Conservation (phyloP, 1,140 invertebrate species). For the Orchestia grillus region DNA sequence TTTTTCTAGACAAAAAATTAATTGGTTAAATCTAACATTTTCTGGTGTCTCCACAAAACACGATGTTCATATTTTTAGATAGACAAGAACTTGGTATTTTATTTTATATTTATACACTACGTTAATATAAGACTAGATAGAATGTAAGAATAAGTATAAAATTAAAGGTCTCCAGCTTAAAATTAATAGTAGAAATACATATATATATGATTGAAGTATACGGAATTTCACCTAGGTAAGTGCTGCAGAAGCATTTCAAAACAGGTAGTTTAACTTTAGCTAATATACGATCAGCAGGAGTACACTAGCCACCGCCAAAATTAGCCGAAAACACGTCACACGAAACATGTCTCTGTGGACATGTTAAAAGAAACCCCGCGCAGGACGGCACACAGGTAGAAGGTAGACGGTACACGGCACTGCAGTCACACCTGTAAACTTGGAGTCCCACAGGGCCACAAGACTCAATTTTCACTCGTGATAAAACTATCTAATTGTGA, state of each 20-base stretch:
- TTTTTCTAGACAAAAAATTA: too few relatives aligned
- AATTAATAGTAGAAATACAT: background rate
- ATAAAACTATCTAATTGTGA: too few relatives aligned
- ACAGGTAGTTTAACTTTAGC: background rate
- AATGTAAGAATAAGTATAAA: background rate
- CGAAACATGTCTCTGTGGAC: background rate
- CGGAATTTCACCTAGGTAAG: background rate
- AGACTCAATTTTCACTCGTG: too few relatives aligned
- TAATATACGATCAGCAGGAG: background rate
- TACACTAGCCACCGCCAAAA: background rate
- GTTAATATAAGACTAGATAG: background rate
- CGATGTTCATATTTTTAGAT: background rate
- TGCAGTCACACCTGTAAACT: background rate
- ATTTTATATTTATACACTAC: background rate
- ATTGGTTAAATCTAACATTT: too few relatives aligned
- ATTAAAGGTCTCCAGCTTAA: background rate
- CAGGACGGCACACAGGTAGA: background rate
- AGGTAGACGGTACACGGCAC: background rate
- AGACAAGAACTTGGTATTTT: background rate
- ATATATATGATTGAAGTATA: background rate
- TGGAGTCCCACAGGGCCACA: too few relatives aligned
- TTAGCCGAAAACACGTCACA: background rate
- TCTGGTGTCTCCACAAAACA: too few relatives aligned
- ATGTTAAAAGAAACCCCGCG: background rate
- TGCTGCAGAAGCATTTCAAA: background rate